A percentile compares a stretch with the other conserved stretches of the same genome.
phyloP scores from a whole-genome alignment of 2,888 invertebrate genomes.

The Drosophila cognata region DNA sequence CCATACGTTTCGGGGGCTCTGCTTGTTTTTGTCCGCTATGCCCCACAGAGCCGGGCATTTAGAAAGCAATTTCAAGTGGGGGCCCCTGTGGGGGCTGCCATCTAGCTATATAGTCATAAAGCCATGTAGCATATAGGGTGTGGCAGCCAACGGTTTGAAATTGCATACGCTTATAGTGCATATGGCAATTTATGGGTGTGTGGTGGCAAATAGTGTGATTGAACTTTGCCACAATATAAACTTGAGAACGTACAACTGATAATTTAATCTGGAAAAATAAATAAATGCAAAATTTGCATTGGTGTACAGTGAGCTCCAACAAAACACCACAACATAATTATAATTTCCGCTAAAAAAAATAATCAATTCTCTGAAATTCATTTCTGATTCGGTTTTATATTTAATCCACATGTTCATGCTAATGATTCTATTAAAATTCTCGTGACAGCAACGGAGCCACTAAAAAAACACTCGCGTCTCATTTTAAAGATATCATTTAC shows the following conservation, averaged over 20 bases:
- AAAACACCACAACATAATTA: too few relatives aligned
- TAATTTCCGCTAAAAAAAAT: not conserved
- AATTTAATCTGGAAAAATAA: conserved; percentile 17
- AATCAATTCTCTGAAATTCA: not conserved
- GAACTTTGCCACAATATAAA: conserved; percentile 39
- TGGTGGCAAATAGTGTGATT: conserved; percentile 4
- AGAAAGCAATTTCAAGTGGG: conserved; percentile 76
- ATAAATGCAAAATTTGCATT: conserved; percentile 3
- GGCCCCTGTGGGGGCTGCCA: conserved; percentile 17
- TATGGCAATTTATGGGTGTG: not conserved
- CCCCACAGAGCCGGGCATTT: conserved; percentile 54
- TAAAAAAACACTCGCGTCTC: conserved; percentile 13
- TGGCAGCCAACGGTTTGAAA: conserved; percentile 33
- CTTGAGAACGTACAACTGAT: conserved; percentile 24
- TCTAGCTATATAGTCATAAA: conserved; percentile 19
- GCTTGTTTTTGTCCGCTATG: conserved; percentile 18
- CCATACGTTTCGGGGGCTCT: conserved; percentile 57
- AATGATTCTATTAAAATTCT: conserved; percentile 5
- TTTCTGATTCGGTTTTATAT: not conserved
- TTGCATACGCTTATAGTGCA: conserved; percentile 29
- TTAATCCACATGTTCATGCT: not conserved
- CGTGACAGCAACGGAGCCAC: conserved; percentile 13
- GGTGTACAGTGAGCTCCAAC: conserved; percentile 1
- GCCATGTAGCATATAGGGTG: conserved; percentile 58
- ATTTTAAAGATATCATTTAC: conserved; percentile 27